These are phyloP conservation scores for Rhorus exstirpatorius DNA, from an alignment of 2,888 invertebrate genomes.

Conservation along the genomic window DNA sequence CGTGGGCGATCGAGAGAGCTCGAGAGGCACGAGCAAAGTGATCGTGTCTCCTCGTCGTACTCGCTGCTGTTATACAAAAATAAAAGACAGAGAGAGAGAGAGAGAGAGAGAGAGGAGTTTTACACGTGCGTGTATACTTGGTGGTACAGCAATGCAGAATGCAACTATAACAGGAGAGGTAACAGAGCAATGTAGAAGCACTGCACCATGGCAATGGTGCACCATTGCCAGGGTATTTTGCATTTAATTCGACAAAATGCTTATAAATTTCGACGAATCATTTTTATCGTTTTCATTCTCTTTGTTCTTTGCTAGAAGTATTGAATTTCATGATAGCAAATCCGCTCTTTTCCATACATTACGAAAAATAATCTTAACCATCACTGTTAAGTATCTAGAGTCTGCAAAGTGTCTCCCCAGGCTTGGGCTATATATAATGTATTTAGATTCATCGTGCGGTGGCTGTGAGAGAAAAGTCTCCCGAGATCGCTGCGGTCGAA, in stretches of 20 bases:
- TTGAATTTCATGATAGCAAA: not conserved
- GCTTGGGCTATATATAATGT: slow-evolving; percentile 11
- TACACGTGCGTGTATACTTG: slow-evolving; percentile 28
- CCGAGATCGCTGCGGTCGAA: slow-evolving; percentile 46
- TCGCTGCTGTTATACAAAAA: slow-evolving; percentile 42
- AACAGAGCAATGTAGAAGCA: slow-evolving; percentile 38
- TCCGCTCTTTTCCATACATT: not conserved
- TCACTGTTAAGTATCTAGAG: slow-evolving; percentile 40
- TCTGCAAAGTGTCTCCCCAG: slow-evolving; percentile 10
- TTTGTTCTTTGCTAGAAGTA: too few species aligned
- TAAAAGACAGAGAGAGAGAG: slow-evolving; percentile 16
- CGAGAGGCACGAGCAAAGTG: slow-evolving; percentile 64
- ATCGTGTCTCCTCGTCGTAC: slow-evolving; percentile 43
- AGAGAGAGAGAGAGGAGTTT: slow-evolving; percentile 7
- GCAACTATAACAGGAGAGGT: slow-evolving; percentile 19
- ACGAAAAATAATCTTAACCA: slow-evolving; percentile 31
- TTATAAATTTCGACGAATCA: not conserved
- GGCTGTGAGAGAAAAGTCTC: slow-evolving; percentile 50
- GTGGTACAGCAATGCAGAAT: slow-evolving; percentile 27
- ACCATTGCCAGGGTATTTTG: too few species aligned
- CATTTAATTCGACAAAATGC: too few species aligned
- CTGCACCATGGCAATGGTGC: slow-evolving; percentile 49
- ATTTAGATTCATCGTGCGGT: slow-evolving; percentile 2
- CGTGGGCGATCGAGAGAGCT: slow-evolving; percentile 73
- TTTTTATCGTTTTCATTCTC: not conserved